phyloP scores from a whole-genome alignment of 2,888 invertebrate genomes.

The Drosophila suboccidentalis region DNA sequence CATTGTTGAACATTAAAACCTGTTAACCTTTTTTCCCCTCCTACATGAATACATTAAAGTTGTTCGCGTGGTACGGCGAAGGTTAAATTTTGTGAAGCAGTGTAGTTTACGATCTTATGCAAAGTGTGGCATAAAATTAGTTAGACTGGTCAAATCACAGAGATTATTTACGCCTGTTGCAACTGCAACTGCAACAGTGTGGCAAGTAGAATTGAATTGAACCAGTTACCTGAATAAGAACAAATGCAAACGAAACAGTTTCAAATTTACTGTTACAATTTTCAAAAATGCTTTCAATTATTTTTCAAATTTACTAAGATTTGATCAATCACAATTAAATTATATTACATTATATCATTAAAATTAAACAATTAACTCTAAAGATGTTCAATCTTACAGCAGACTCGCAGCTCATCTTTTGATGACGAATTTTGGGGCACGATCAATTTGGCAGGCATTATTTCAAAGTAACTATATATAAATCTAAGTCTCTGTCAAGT shows the following conservation, averaged over 20 bases:
- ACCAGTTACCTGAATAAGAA: conserved; percentile 9
- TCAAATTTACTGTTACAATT: neutral
- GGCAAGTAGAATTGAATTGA: neutral
- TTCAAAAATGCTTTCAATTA: neutral
- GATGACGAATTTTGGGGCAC: conserved; percentile 22
- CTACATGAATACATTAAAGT: conserved; percentile 1
- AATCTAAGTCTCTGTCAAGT: neutral
- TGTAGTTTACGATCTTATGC: conserved; percentile 72
- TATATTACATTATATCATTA: neutral
- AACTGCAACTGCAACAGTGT: conserved; percentile 1
- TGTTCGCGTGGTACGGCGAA: conserved; percentile 3
- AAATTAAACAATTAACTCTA: no score
- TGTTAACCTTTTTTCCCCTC: neutral
- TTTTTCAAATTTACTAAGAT: neutral
- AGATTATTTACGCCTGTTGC: conserved; percentile 25
- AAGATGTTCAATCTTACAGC: neutral
- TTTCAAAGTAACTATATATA: neutral
- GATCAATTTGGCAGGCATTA: conserved; percentile 35
- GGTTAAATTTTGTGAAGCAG: conserved; percentile 55
- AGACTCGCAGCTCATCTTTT: neutral
- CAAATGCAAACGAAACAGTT: neutral
- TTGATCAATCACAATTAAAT: neutral
- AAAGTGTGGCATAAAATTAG: conserved; percentile 5
- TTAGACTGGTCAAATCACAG: conserved; percentile 2
- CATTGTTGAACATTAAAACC: conserved; percentile 6